Evolutionary conservation across 2,888 invertebrate genomes (phyloP).

Genomic region (Disparrhopalites patrizii): DNA sequence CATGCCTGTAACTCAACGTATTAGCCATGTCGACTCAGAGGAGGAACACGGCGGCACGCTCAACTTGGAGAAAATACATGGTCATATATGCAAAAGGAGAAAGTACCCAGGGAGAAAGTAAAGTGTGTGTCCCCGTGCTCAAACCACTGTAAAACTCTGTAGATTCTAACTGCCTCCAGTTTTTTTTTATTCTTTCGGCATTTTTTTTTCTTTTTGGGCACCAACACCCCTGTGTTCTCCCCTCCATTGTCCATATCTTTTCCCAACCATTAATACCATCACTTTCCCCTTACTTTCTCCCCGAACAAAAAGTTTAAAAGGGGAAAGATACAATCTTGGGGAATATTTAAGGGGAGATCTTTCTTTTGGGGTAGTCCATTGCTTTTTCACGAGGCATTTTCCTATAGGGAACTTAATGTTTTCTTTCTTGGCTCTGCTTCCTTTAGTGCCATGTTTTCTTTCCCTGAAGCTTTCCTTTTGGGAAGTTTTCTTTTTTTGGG

Average conservation of each 20-base stretch:
- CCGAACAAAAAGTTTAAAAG: neutral
- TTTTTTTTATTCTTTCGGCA: too few species aligned
- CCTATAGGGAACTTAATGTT: too few species aligned
- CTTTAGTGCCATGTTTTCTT: too few species aligned
- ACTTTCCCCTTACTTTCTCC: neutral
- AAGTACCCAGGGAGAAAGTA: neutral
- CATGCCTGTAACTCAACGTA: conserved; percentile 7
- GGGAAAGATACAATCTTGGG: too few species aligned
- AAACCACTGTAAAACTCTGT: neutral
- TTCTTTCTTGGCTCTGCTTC: too few species aligned
- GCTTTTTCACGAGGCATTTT: too few species aligned
- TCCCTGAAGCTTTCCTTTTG: too few species aligned
- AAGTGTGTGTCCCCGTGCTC: neutral
- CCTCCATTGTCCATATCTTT: neutral
- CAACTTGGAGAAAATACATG: neutral
- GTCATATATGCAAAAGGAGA: neutral
- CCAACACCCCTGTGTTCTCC: neutral
- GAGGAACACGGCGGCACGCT: conserved; percentile 5
- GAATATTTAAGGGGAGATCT: too few species aligned
- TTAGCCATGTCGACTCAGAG: conserved; percentile 15
- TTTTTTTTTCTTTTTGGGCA: too few species aligned
- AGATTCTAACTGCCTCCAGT: neutral
- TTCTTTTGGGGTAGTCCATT: too few species aligned
- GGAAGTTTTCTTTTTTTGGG: too few species aligned
- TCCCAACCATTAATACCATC: neutral